These are phyloP conservation scores for Nanorana parkeri DNA, from an alignment of 2,113 vertebrate species.

Conservation along the genomic window DNA sequence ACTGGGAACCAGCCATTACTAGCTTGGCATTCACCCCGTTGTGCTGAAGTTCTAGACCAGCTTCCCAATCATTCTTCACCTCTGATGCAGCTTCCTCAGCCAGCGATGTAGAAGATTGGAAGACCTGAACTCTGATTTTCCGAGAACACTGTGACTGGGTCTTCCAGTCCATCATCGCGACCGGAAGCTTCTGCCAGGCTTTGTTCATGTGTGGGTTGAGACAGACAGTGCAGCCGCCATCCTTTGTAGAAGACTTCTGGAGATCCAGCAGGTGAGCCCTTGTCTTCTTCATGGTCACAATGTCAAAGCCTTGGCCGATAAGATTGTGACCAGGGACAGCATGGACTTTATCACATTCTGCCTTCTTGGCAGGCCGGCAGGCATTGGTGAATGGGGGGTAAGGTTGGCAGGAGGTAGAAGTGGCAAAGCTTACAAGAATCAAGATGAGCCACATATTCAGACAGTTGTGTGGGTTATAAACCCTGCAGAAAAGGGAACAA, in stretches of 20 bases:
- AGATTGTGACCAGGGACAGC: constrained; percentile 67
- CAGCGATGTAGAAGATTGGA: constrained; percentile 72
- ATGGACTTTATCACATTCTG: constrained; percentile 37
- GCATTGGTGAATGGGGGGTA: neutral
- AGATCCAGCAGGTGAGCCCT: constrained; percentile 59
- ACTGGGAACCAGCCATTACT: constrained; percentile 70
- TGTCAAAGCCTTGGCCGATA: constrained; percentile 65
- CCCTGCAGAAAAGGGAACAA: neutral
- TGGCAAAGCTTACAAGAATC: neutral
- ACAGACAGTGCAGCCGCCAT: constrained; percentile 71
- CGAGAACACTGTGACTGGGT: constrained; percentile 66
- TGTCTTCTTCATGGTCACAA: constrained; percentile 62
- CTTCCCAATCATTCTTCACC: constrained; percentile 75
- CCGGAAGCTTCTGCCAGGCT: constrained; percentile 71
- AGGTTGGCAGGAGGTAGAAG: neutral
- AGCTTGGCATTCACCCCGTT: fast-evolving
- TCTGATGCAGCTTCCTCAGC: constrained; percentile 60
- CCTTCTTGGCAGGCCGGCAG: neutral
- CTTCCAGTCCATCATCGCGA: constrained; percentile 75
- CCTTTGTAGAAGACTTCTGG: constrained; percentile 26
- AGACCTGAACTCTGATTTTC: constrained; percentile 65
- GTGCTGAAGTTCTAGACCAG: constrained; percentile 39
- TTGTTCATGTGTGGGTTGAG: constrained; percentile 68
- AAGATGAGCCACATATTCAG: constrained; percentile 23
- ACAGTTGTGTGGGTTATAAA: neutral